Conservation (phyloP, 2,797 vertebrate species). For the Sebastes miniatus region DNA sequence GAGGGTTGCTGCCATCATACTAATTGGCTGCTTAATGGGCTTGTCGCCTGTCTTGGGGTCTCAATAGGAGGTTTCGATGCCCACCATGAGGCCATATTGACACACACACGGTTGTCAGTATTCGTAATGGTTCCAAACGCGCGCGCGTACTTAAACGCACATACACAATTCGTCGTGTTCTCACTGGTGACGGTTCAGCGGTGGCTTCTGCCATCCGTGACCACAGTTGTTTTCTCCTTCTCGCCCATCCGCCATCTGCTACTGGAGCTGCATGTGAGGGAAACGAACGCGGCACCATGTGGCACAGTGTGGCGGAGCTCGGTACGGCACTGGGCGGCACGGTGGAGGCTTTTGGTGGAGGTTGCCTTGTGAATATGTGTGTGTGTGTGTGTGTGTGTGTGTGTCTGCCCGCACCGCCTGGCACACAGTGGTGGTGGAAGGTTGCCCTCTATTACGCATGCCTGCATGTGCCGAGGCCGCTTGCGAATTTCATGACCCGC, state of each 20-base stretch:
- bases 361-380: slow-evolving; percentile 18
- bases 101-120: slow-evolving; percentile 15
- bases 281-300: slow-evolving; percentile 61
- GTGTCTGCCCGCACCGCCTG: slow-evolving; percentile 35
- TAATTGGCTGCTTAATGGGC: slow-evolving; percentile 74
- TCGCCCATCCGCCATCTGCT: slow-evolving; percentile 75
- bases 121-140: slow-evolving; percentile 13
- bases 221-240: slow-evolving; percentile 55
- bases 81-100: slow-evolving; percentile 24
- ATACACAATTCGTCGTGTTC: slow-evolving; percentile 11
- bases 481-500: slow-evolving; percentile 33
- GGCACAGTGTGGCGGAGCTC: slow-evolving; percentile 44
- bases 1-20: slow-evolving; percentile 61
- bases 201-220: slow-evolving; percentile 53
- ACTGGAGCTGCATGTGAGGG: slow-evolving; percentile 49
- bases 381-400: slow-evolving; percentile 21
- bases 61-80: slow-evolving; percentile 29
- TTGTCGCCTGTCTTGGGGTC: slow-evolving; percentile 55
- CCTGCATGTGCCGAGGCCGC: slow-evolving; percentile 38
- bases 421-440: slow-evolving; percentile 51
- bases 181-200: slow-evolving; percentile 34
- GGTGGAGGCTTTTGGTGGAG: slow-evolving; percentile 29
- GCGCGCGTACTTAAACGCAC: slow-evolving; percentile 10
- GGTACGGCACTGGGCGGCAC: slow-evolving; percentile 16
- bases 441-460: slow-evolving; percentile 56